Evolutionary conservation across 1,140 invertebrate species (phyloP).

Genomic region (Gryon sp.): DNA sequence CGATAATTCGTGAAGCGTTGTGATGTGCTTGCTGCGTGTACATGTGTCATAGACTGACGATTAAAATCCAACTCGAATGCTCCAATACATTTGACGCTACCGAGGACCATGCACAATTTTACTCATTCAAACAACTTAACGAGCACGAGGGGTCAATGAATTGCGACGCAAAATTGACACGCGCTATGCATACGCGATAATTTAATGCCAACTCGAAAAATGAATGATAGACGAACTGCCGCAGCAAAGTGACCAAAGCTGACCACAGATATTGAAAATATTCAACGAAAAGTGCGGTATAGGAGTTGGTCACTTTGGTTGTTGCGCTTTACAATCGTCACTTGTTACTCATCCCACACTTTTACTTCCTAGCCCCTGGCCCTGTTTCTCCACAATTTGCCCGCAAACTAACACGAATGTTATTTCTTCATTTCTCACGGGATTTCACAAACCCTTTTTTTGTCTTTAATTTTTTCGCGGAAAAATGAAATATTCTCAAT

Average conservation of each 20-base stretch:
- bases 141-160: constrained; percentile 52
- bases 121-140: constrained; percentile 61
- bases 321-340: constrained; percentile 4
- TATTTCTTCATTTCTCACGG: no score
- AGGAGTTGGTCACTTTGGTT: constrained; percentile 8
- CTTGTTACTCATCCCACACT: no score
- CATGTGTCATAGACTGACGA: constrained; percentile 44
- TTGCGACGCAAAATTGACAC: constrained; percentile 59
- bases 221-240: constrained; percentile 49
- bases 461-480: no score
- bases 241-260: constrained; percentile 48
- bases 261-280: constrained; percentile 52
- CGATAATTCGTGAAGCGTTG: constrained; percentile 45
- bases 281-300: constrained; percentile 21
- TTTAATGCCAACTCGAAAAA: constrained; percentile 60
- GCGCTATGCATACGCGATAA: constrained; percentile 59
- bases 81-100: constrained; percentile 54
- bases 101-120: constrained; percentile 58
- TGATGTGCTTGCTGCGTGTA: constrained; percentile 10
- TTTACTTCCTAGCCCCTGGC: no score
- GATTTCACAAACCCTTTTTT: no score
- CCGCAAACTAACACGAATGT: no score
- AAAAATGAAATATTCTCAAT: no score
- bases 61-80: constrained; percentile 49
- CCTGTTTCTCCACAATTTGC: no score